These are phyloP conservation scores for Cheilosia variabilis DNA, from an alignment of 2,888 invertebrate species.

Conservation along the genomic window DNA sequence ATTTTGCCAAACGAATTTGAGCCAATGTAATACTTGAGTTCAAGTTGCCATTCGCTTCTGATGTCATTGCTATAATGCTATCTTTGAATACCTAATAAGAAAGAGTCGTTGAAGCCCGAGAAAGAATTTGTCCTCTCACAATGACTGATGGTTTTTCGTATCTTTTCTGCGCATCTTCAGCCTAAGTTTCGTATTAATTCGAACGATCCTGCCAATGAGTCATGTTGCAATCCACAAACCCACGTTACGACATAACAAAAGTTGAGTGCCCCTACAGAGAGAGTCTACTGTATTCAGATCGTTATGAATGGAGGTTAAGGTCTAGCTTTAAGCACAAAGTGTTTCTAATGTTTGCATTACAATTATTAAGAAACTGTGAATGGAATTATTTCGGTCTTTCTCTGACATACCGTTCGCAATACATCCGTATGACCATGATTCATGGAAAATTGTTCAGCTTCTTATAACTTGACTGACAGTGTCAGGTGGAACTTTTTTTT, in stretches of 20 bases:
- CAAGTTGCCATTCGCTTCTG: background rate
- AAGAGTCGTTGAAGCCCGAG: background rate
- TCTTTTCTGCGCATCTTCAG: background rate
- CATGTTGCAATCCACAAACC: background rate
- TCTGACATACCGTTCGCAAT: background rate
- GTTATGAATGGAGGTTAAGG: slow-evolving; percentile 8
- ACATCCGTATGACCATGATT: slow-evolving; percentile 33
- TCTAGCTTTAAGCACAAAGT: slow-evolving; percentile 14
- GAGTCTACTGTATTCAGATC: background rate
- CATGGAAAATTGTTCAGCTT: background rate
- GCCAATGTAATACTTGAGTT: background rate
- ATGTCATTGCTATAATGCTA: slow-evolving; percentile 32
- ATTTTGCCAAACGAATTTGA: slow-evolving; percentile 1
- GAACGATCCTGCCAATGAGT: slow-evolving; percentile 1
- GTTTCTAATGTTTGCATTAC: slow-evolving; percentile 25
- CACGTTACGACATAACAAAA: background rate
- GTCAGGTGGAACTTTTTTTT: background rate
- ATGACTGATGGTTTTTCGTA: background rate
- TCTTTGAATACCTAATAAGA: background rate
- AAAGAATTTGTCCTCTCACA: slow-evolving; percentile 13
- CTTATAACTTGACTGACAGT: background rate
- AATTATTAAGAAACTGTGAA: slow-evolving; percentile 8
- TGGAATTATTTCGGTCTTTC: slow-evolving; percentile 23
- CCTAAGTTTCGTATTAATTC: background rate
- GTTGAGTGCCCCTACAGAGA: background rate